Conservation (phyloP, 2,888 invertebrate species). For the Macrophya alboannulata region DNA sequence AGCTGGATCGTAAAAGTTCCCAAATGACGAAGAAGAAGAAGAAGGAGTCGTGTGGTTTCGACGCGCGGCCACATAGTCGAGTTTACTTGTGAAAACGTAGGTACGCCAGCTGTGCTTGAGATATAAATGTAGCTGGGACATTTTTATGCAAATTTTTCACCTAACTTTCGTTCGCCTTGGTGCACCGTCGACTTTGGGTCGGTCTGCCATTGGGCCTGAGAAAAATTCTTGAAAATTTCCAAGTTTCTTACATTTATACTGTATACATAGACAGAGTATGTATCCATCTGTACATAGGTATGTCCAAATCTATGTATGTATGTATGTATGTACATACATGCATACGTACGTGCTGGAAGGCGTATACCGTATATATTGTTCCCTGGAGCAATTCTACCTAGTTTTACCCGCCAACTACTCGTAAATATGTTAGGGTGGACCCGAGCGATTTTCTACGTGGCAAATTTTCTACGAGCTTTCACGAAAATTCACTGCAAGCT, state of each 20-base stretch:
- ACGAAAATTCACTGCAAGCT: no score
- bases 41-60: conserved; percentile 37
- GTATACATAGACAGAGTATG: neutral
- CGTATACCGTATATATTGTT: conserved; percentile 35
- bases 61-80: conserved; percentile 26
- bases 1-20: conserved; percentile 41
- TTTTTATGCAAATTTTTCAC: conserved; percentile 54
- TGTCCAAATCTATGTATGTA: neutral
- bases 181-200: neutral
- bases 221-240: conserved; percentile 33
- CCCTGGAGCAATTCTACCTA: conserved; percentile 29
- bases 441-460: conserved; percentile 2
- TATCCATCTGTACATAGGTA: neutral
- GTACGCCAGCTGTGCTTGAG: conserved; percentile 53
- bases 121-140: conserved; percentile 47
- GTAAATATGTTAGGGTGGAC: conserved; percentile 43
- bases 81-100: conserved; percentile 51
- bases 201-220: neutral
- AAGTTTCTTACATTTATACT: neutral
- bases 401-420: conserved; percentile 36
- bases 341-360: neutral
- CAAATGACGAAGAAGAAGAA: conserved; percentile 48
- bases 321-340: neutral
- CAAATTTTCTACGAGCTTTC: conserved; percentile 40
- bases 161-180: neutral